Conservation (phyloP, 2,797 vertebrate genomes). For the Falco berigora region DNA sequence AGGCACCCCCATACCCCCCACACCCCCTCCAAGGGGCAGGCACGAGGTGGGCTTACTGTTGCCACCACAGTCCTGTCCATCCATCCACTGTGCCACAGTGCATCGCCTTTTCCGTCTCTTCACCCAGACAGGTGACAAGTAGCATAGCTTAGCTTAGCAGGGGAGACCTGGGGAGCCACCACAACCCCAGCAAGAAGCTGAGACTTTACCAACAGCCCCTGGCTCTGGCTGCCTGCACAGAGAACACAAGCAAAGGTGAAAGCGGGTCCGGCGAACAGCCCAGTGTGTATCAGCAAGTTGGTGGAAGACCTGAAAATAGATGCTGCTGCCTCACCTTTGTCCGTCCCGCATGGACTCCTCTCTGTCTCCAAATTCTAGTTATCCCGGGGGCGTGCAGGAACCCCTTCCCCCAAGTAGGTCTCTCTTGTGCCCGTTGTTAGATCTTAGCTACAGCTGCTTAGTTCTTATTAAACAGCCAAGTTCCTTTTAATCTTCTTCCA, state of each 20-base stretch:
- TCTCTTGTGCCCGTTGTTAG: accelerated
- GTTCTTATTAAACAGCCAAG: not conserved
- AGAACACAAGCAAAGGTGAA: not conserved
- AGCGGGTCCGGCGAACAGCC: not conserved
- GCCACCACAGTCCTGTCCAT: not conserved
- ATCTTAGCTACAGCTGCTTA: not conserved
- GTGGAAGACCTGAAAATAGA: not conserved
- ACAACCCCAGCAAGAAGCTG: not conserved
- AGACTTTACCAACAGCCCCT: not conserved
- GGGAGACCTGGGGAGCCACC: not conserved
- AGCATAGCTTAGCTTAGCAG: accelerated
- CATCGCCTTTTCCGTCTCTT: not conserved
- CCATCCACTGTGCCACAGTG: not conserved
- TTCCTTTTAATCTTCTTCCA: not conserved
- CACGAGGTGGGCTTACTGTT: accelerated
- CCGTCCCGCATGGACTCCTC: not conserved
- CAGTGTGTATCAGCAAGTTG: not conserved
- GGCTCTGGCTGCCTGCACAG: not conserved
- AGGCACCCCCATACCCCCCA: no score
- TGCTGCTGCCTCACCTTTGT: not conserved
- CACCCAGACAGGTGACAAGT: accelerated
- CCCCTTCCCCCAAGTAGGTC: not conserved
- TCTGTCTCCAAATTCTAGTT: not conserved
- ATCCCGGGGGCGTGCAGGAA: not conserved
- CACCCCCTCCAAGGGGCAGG: not conserved